Evolutionary conservation across 2,888 invertebrate species (phyloP), one percentile per base, ranked within the genome.

Genomic region (Rutpela maculata): DNA sequence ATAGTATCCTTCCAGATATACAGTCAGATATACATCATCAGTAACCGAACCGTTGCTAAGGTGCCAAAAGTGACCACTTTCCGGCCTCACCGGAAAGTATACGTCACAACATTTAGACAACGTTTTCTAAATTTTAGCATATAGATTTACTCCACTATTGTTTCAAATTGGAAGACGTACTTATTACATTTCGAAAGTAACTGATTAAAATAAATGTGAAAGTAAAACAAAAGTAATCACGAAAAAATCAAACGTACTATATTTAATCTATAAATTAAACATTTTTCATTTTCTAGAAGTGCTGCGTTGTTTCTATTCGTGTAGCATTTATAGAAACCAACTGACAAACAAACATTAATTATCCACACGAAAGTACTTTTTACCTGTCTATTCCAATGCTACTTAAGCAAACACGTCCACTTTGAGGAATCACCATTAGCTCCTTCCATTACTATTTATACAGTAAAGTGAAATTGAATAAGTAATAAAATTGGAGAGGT

Each of bases 401-500:
- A 56, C 68, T 56, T 31, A 26, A 26, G 68, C 31, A 68, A 68
- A 68, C 56, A 56, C 68, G 10, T 31, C 56, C 35, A 15, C 35
- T 57, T 69, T 69, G 69, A 69, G 18, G 69, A 57, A 69, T 69
- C 35, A 59, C 69, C 59, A 68, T 68, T 68, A 69, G 59, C 57
- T 31, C 17, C 12, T 69, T 57, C 59, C 69, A 69, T 69, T 69
- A 69, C 57, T 12, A 31, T 35, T 69, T 50, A 50, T n/a, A 50
- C 50, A 43, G 43, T 35, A 31, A 31, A 69, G 59, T 31, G 17
- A 15, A 69, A 35, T 57, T 69, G 57, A 57, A 69, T 69, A 59
- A n/a, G n/a, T 50, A 68, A 18, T 22, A 69, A 18, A 69, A 57
- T 31, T 69, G 56, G 57, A 69, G 31, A 19, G 57, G 2, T 31